Percentiles rank a stretch among this genome's conserved stretches.
Evolutionary conservation across 2,888 invertebrate genomes (phyloP).

Genomic region (Hirtodrosophila histrioides): DNA sequence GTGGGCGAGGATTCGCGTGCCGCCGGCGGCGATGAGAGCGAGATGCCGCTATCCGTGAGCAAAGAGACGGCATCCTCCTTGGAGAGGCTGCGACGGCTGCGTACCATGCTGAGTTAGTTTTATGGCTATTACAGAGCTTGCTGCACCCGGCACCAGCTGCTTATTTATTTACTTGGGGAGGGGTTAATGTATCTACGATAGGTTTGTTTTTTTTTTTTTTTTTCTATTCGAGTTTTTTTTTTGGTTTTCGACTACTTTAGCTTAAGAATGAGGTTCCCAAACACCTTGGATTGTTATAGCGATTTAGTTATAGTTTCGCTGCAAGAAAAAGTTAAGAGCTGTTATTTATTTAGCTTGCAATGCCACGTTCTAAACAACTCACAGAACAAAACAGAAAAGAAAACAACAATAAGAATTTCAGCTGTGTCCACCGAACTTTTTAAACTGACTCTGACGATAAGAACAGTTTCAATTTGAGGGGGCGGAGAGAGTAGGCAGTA

Average conservation of each 20-base stretch:
- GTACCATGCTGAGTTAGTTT: conserved; percentile 73
- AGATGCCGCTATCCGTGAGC: conserved; percentile 82
- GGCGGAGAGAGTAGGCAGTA: conserved; percentile 7
- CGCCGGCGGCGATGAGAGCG: conserved; percentile 81
- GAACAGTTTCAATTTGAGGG: conserved; percentile 19
- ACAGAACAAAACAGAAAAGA: conserved; percentile 51
- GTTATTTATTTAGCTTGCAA: conserved; percentile 47
- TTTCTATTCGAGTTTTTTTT: neutral
- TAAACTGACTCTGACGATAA: conserved; percentile 51
- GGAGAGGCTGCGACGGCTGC: conserved; percentile 81
- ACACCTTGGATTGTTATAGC: conserved; percentile 59
- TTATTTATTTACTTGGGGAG: conserved; percentile 43
- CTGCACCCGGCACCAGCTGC: conserved; percentile 54
- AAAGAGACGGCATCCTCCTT: conserved; percentile 81
- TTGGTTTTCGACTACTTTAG: conserved; percentile 42
- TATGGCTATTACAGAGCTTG: conserved; percentile 32
- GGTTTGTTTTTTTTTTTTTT: conserved; percentile 18
- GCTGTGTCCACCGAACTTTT: conserved; percentile 62
- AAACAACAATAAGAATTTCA: conserved; percentile 58
- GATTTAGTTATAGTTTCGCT: conserved; percentile 64
- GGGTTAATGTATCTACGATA: conserved; percentile 53
- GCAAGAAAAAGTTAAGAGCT: conserved; percentile 66
- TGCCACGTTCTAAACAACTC: conserved; percentile 60
- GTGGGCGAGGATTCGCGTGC: conserved; percentile 59
- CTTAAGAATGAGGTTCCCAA: conserved; percentile 47